Evolutionary conservation across 2,888 invertebrate genomes (phyloP).

Genomic region (Macrosoma leucophasiata): DNA sequence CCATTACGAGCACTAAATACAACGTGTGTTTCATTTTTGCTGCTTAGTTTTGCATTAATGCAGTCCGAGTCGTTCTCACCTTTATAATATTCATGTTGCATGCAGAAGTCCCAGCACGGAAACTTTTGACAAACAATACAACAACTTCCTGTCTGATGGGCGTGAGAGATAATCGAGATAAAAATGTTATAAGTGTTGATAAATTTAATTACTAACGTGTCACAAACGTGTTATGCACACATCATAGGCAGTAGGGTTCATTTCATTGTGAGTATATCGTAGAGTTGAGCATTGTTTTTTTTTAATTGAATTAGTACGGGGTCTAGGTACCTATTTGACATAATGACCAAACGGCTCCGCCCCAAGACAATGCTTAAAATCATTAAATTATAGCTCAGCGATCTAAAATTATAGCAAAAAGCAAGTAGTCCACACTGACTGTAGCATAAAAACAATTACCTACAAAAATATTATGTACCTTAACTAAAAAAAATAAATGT

Average conservation of each 20-base stretch:
- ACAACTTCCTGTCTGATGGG: slow-evolving; percentile 56
- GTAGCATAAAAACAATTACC: too few species aligned
- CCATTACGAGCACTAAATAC: slow-evolving; percentile 43
- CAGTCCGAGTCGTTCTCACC: slow-evolving; percentile 21
- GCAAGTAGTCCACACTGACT: too few species aligned
- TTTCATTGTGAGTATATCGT: too few species aligned
- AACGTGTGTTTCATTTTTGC: slow-evolving; percentile 51
- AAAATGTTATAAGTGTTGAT: slow-evolving; percentile 40
- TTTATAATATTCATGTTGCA: slow-evolving; percentile 48
- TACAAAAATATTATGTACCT: too few species aligned
- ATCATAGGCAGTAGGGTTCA: not conserved
- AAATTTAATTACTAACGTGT: slow-evolving; percentile 38
- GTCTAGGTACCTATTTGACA: too few species aligned
- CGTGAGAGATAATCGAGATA: slow-evolving; percentile 44
- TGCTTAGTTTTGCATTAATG: slow-evolving; percentile 36
- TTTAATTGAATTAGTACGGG: not conserved
- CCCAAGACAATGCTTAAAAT: too few species aligned
- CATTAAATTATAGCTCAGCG: too few species aligned
- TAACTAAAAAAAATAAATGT: too few species aligned
- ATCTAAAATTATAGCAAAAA: too few species aligned
- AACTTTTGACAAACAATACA: slow-evolving; percentile 61
- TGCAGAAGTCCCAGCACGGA: slow-evolving; percentile 39
- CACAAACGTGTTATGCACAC: slow-evolving; percentile 28
- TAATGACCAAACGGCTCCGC: too few species aligned
- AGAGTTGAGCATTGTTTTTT: not conserved